phyloP scores from a whole-genome alignment of 1,140 invertebrate genomes.

The Tetramorium parvispinum region DNA sequence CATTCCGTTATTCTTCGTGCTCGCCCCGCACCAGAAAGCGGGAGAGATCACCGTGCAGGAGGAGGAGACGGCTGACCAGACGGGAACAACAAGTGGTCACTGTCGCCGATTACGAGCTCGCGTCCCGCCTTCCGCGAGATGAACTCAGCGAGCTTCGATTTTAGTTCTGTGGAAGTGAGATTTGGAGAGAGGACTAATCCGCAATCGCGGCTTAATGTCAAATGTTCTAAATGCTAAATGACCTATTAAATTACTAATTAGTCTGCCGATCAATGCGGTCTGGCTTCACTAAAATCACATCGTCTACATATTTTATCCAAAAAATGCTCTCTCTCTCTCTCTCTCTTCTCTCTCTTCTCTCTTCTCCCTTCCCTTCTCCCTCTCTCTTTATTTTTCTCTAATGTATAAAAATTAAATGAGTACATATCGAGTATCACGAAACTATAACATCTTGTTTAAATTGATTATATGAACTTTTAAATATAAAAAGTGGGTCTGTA shows the following conservation, averaged over 20 bases:
- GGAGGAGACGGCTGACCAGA: constrained; percentile 56
- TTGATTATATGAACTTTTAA: neutral
- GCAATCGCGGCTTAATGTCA: constrained; percentile 31
- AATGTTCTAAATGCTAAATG: constrained; percentile 40
- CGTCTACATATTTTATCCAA: neutral
- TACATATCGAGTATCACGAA: neutral
- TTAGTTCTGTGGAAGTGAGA: constrained; percentile 6
- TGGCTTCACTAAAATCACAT: neutral
- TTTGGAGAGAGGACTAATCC: neutral
- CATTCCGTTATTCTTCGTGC: constrained; percentile 51
- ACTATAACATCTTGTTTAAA: neutral
- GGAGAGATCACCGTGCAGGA: constrained; percentile 50
- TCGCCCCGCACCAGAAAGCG: constrained; percentile 43
- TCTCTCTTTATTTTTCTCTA: neutral
- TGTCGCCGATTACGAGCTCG: constrained; percentile 51
- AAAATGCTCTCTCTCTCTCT: neutral
- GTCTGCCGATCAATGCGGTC: constrained; percentile 1
- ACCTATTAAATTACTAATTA: constrained; percentile 53
- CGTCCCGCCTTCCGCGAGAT: constrained; percentile 48
- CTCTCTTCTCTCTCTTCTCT: neutral
- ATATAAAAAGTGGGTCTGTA: neutral
- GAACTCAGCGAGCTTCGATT: constrained; percentile 42
- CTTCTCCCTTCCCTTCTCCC: neutral
- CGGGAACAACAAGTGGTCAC: constrained; percentile 61
- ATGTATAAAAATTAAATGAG: constrained; percentile 11